Conservation (phyloP, 1,140 invertebrate genomes). For the Musca domestica region DNA sequence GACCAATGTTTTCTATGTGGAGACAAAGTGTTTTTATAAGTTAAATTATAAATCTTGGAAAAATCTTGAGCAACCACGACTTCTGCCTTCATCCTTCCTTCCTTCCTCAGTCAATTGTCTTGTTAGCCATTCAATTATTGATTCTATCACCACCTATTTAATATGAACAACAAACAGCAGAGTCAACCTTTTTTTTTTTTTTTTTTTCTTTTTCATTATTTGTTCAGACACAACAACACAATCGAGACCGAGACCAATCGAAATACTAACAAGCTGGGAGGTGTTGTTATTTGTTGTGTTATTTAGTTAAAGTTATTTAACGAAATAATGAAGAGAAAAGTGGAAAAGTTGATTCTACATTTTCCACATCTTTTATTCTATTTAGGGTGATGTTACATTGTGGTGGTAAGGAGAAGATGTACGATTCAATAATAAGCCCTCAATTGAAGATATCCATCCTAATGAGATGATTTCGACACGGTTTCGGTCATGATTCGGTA, state of each 20-base stretch:
- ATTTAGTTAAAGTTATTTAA: slow-evolving; percentile 12
- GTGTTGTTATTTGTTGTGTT: neutral
- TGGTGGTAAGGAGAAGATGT: neutral
- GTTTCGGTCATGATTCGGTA: too few species aligned
- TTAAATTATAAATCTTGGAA: too few species aligned
- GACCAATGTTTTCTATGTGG: too few species aligned
- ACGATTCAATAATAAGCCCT: neutral
- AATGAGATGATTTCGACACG: slow-evolving; percentile 1
- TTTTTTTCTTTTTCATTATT: slow-evolving; percentile 3
- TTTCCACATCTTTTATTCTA: neutral
- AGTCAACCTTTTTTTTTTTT: neutral
- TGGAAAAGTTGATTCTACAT: slow-evolving; percentile 9
- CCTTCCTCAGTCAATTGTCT: too few species aligned
- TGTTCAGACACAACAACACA: slow-evolving; percentile 1
- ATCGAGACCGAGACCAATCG: neutral
- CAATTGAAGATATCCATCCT: slow-evolving; percentile 8
- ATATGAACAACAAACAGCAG: slow-evolving; percentile 10
- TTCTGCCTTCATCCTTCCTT: too few species aligned
- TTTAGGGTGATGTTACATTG: neutral
- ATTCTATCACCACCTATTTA: slow-evolving; percentile 7
- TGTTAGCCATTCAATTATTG: too few species aligned
- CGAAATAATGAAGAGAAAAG: slow-evolving; percentile 16
- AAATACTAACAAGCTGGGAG: neutral
- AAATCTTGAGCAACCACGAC: too few species aligned
- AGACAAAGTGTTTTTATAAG: too few species aligned